Percentiles rank a stretch among this genome's conserved stretches.
Evolutionary conservation across 2,113 vertebrate genomes (phyloP).

Genomic region (Murina feae): DNA sequence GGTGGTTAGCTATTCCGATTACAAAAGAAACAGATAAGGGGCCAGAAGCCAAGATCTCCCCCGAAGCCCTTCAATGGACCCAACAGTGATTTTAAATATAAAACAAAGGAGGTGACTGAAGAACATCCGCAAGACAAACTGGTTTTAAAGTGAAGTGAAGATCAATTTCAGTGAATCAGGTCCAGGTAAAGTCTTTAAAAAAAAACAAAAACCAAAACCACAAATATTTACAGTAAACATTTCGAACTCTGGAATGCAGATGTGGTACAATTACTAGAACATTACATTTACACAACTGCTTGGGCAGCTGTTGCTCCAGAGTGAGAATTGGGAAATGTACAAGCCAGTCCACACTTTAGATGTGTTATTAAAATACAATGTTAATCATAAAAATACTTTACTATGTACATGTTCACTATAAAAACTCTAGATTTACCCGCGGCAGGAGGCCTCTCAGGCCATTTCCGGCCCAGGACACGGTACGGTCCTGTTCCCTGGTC

Average conservation of each 20-base stretch:
- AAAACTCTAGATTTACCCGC: slow-evolving; percentile 78
- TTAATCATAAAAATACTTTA: slow-evolving; percentile 96
- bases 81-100: background rate
- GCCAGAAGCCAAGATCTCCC: background rate
- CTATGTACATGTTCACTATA: slow-evolving; percentile 90
- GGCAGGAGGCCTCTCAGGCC: slow-evolving; percentile 72
- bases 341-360: slow-evolving; percentile 80
- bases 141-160: slow-evolving; percentile 3
- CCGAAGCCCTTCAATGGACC: background rate
- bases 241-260: slow-evolving; percentile 80
- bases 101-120: background rate
- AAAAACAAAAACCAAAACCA: slow-evolving; percentile 57
- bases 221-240: slow-evolving; percentile 80
- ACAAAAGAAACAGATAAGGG: background rate
- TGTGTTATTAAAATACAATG: slow-evolving; percentile 94
- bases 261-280: slow-evolving; percentile 75
- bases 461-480: slow-evolving; percentile 65
- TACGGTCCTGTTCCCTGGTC: slow-evolving; percentile 79
- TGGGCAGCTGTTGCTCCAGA: slow-evolving; percentile 72
- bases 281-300: slow-evolving; percentile 79
- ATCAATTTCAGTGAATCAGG: slow-evolving; percentile 69
- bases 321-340: slow-evolving; percentile 82
- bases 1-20: background rate
- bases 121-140: background rate
- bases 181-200: slow-evolving; percentile 74